Percentiles rank a stretch among this genome's conserved stretches.
These are phyloP conservation scores for Eptatretus burgeri DNA, from an alignment of 2,113 vertebrate genomes.

Conservation along the genomic window DNA sequence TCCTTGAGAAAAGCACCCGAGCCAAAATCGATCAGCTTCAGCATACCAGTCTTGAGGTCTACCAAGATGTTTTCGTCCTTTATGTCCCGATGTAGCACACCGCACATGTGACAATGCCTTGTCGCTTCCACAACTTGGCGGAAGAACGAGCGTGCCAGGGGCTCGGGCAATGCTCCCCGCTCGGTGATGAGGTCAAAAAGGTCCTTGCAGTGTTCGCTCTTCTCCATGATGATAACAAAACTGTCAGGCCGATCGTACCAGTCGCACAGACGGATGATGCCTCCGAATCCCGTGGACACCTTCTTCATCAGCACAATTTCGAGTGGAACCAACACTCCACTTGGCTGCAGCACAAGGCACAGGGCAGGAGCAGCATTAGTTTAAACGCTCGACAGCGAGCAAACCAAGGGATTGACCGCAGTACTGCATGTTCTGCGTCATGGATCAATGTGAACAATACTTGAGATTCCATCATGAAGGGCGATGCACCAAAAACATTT, in stretches of 20 bases:
- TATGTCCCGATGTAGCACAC: constrained; percentile 75
- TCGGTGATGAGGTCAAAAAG: constrained; percentile 93
- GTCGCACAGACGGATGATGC: constrained; percentile 69
- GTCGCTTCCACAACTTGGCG: constrained; percentile 72
- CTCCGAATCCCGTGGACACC: constrained; percentile 55
- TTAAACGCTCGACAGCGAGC: neutral
- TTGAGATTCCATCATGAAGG: neutral
- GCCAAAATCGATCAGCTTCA: constrained; percentile 91
- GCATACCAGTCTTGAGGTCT: constrained; percentile 55
- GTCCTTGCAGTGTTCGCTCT: constrained; percentile 67
- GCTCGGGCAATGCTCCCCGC: constrained; percentile 68
- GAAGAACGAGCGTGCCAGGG: constrained; percentile 57
- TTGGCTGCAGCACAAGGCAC: constrained; percentile 16
- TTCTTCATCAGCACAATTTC: constrained; percentile 77
- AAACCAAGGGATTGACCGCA: neutral
- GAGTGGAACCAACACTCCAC: constrained; percentile 47
- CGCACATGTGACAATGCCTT: constrained; percentile 70
- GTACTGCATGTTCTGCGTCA: neutral
- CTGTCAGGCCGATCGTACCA: constrained; percentile 84
- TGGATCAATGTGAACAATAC: neutral
- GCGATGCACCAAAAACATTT: neutral
- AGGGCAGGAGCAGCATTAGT: neutral
- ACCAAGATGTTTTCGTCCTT: constrained; percentile 92
- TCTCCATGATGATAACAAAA: constrained; percentile 67
- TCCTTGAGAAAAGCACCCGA: constrained; percentile 86